These are phyloP conservation scores for Neodiprion virginianus DNA, from an alignment of 1,140 invertebrate species.

Conservation along the genomic window DNA sequence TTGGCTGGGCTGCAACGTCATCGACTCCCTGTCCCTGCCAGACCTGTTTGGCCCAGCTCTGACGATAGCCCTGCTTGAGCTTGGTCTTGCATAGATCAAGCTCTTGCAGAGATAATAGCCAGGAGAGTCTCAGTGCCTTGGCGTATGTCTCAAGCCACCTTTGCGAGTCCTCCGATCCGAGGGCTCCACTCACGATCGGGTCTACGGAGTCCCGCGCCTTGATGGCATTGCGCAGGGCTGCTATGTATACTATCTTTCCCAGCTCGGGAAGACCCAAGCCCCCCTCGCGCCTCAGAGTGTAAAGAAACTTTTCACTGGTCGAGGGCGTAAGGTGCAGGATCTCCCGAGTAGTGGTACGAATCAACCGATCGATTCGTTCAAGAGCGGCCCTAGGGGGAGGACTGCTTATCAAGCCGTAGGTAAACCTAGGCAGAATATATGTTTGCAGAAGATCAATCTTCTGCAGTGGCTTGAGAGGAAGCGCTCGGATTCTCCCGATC, in stretches of 20 bases:
- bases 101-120: neutral
- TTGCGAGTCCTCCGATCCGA: neutral
- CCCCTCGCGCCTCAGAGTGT: slow-evolving; percentile 36
- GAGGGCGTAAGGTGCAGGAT: slow-evolving; percentile 30
- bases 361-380: slow-evolving; percentile 27
- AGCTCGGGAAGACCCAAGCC: slow-evolving; percentile 34
- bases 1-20: slow-evolving; percentile 23
- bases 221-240: slow-evolving; percentile 31
- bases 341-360: slow-evolving; percentile 24
- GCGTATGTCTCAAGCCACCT: neutral
- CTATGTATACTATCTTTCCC: slow-evolving; percentile 20
- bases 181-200: slow-evolving; percentile 24
- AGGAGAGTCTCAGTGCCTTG: slow-evolving; percentile 19
- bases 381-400: slow-evolving; percentile 22
- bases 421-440: slow-evolving; percentile 35
- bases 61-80: neutral
- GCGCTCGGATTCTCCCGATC: slow-evolving; percentile 19
- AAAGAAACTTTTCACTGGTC: slow-evolving; percentile 26
- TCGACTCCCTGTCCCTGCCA: slow-evolving; percentile 32
- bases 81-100: slow-evolving; percentile 1
- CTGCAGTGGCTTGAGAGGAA: slow-evolving; percentile 34
- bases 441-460: slow-evolving; percentile 33
- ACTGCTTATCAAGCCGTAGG: slow-evolving; percentile 18
- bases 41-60: slow-evolving; percentile 9
- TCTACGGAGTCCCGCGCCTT: slow-evolving; percentile 20